A percentile compares a stretch with the other conserved stretches of the same genome.
phyloP scores from a whole-genome alignment of 2,888 invertebrate genomes.

The Cryptosula pallasiana region DNA sequence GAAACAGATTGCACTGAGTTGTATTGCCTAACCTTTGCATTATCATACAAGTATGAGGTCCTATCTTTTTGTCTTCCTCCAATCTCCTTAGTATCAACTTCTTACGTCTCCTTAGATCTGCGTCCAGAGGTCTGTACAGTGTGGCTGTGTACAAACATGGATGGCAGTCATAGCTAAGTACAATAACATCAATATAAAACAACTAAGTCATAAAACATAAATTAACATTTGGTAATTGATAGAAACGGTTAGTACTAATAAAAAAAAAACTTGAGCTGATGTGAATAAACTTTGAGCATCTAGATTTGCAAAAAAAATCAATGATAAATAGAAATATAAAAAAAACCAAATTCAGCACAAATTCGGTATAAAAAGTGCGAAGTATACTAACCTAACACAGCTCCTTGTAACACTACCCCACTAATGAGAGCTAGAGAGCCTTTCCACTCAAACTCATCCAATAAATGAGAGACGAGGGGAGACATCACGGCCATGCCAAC shows the following conservation, averaged over 20 bases:
- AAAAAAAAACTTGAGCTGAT: too few relatives aligned
- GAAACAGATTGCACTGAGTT: too few relatives aligned
- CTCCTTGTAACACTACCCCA: constrained; percentile 7
- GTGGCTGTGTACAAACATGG: constrained; percentile 38
- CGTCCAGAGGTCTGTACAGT: constrained; percentile 74
- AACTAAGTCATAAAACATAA: too few relatives aligned
- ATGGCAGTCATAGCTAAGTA: too few relatives aligned
- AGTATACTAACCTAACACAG: constrained; percentile 6
- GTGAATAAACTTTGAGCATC: too few relatives aligned
- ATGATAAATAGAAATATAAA: too few relatives aligned
- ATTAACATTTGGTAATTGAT: too few relatives aligned
- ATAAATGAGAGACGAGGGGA: constrained; percentile 27
- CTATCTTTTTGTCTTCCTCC: constrained; percentile 21
- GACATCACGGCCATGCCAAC: constrained; percentile 20
- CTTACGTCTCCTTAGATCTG: constrained; percentile 24
- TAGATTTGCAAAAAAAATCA: too few relatives aligned
- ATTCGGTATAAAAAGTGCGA: too few relatives aligned
- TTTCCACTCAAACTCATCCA: constrained; percentile 35
- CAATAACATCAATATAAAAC: too few relatives aligned
- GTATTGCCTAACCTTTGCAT: constrained; percentile 22
- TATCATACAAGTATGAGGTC: constrained; percentile 23
- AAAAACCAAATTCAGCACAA: too few relatives aligned
- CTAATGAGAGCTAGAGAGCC: constrained; percentile 33
- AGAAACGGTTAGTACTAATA: too few relatives aligned
- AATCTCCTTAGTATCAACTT: constrained; percentile 16